Conservation (phyloP, 2,113 vertebrate genomes). For the Formicarius rufipectus region DNA sequence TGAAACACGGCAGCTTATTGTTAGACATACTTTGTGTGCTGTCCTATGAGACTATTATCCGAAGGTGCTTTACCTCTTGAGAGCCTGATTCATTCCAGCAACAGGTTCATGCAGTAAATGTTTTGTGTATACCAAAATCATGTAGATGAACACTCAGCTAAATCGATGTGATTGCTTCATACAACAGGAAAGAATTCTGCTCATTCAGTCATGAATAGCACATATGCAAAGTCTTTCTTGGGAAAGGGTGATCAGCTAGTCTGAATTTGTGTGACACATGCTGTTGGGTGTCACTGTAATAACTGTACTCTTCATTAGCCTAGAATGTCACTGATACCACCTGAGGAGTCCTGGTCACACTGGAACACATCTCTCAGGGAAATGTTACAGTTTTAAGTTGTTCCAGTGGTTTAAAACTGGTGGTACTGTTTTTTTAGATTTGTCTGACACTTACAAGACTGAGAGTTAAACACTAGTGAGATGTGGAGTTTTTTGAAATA, state of each 20-base stretch:
- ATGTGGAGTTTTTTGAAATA: background rate
- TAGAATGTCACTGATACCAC: background rate
- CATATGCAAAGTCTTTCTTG: background rate
- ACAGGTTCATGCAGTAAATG: background rate
- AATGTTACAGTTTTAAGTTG: background rate
- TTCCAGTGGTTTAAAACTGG: background rate
- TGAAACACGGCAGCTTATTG: background rate
- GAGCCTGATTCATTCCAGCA: background rate
- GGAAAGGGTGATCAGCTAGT: background rate
- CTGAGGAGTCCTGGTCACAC: rapidly evolving
- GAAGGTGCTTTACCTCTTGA: background rate
- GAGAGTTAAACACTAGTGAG: background rate
- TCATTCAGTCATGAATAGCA: background rate
- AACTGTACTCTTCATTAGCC: background rate
- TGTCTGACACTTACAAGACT: background rate
- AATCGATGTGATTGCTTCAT: background rate
- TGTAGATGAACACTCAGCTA: background rate
- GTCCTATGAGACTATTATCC: background rate
- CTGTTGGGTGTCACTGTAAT: background rate
- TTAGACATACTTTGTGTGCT: background rate
- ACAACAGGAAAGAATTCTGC: background rate
- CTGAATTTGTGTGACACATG: background rate
- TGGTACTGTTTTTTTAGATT: background rate
- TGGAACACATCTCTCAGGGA: background rate
- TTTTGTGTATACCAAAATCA: background rate